phyloP scores from a whole-genome alignment of 2,888 invertebrate genomes.

The Heteropelma amictum region DNA sequence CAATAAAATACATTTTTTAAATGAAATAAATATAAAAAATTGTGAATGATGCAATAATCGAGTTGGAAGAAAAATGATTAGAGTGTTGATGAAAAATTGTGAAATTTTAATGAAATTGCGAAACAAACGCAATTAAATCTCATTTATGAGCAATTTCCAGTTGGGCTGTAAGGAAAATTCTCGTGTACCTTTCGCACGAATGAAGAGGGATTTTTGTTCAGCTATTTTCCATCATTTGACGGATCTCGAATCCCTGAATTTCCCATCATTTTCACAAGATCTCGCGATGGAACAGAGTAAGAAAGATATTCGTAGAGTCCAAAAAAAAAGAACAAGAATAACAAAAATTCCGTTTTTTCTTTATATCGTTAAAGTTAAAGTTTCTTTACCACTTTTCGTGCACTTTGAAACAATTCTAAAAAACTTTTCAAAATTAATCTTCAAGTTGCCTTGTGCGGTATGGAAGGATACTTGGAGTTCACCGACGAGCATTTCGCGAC shows the following conservation, averaged over 20 bases:
- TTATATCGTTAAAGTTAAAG: too few species aligned
- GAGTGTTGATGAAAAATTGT: neutral
- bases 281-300: conserved; percentile 75
- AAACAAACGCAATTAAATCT: neutral
- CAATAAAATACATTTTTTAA: too few species aligned
- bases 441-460: conserved; percentile 78
- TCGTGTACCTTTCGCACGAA: conserved; percentile 26
- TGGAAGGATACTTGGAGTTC: conserved; percentile 78
- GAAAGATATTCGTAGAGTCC: neutral
- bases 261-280: conserved; percentile 68
- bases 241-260: conserved; percentile 65
- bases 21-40: too few species aligned
- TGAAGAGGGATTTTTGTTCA: conserved; percentile 65
- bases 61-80: neutral
- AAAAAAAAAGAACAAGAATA: too few species aligned
- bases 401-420: neutral
- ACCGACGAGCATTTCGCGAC: conserved; percentile 71
- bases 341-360: too few species aligned
- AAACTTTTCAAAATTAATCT: neutral
- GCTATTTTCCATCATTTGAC: conserved; percentile 69
- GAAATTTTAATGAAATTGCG: neutral
- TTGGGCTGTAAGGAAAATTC: conserved; percentile 56
- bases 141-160: conserved; percentile 50
- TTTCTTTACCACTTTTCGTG: neutral
- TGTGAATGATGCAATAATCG: neutral